Conservation (phyloP, 2,113 vertebrate species). For the Phalacrocorax carbo region DNA sequence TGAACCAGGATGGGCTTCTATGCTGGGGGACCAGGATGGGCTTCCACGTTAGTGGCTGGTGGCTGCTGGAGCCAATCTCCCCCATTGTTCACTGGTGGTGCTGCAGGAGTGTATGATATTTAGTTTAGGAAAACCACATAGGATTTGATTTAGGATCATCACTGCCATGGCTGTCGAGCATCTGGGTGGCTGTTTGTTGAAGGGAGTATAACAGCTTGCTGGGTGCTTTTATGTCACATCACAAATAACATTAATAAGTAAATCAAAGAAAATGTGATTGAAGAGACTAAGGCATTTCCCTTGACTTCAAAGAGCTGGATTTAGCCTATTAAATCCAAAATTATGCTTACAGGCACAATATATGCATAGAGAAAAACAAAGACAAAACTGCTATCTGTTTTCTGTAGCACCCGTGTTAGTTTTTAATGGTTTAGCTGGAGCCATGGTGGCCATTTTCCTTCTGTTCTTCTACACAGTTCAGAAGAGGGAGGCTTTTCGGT, state of each 20-base stretch:
- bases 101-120: neutral
- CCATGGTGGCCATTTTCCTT: neutral
- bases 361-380: neutral
- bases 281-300: neutral
- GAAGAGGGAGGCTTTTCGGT: neutral
- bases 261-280: neutral
- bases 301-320: neutral
- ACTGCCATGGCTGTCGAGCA: neutral
- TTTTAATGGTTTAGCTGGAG: neutral
- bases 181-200: neutral
- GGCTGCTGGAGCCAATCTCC: neutral
- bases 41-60: neutral
- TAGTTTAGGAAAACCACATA: neutral
- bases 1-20: neutral
- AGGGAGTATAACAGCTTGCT: neutral
- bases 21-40: neutral
- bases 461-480: neutral
- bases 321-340: neutral
- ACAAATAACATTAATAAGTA: neutral
- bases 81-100: accelerated
- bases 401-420: neutral
- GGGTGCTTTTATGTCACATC: neutral
- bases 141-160: neutral
- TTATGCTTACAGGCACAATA: neutral
- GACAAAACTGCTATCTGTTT: neutral